phyloP scores from a whole-genome alignment of 2,113 vertebrate species.

The Calcarius ornatus region DNA sequence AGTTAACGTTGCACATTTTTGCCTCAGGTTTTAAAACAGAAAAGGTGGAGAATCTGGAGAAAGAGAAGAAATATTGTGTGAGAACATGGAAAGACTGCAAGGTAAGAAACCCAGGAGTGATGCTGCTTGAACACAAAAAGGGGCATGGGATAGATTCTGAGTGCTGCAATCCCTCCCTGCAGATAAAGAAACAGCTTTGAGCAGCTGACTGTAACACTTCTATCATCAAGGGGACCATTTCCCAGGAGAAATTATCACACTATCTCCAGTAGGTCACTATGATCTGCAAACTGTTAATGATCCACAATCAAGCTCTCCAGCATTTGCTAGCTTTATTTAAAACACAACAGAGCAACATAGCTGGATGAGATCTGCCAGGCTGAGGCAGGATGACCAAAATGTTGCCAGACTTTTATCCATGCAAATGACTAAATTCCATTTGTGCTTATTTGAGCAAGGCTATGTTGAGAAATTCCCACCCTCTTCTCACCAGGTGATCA shows the following conservation, averaged over 20 bases:
- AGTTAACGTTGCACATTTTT: neutral
- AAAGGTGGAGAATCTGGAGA: neutral
- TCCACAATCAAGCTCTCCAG: neutral
- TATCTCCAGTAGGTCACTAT: neutral
- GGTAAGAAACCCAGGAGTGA: neutral
- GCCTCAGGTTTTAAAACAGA: neutral
- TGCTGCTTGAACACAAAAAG: neutral
- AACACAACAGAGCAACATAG: neutral
- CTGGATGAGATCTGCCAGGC: neutral
- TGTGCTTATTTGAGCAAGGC: neutral
- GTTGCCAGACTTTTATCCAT: neutral
- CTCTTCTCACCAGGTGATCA: neutral
- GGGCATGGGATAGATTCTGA: neutral
- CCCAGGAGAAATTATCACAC: neutral
- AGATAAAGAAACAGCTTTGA: neutral
- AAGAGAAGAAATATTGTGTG: neutral
- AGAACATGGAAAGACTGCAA: neutral
- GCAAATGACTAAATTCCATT: neutral
- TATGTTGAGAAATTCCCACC: neutral
- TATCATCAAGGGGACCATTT: neutral
- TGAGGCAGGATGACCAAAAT: neutral
- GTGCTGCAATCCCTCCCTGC: fast-evolving
- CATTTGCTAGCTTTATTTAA: neutral
- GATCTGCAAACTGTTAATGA: neutral
- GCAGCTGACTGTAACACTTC: neutral